Conservation (phyloP, 2,113 vertebrate species). For the Nesoenas mayeri region DNA sequence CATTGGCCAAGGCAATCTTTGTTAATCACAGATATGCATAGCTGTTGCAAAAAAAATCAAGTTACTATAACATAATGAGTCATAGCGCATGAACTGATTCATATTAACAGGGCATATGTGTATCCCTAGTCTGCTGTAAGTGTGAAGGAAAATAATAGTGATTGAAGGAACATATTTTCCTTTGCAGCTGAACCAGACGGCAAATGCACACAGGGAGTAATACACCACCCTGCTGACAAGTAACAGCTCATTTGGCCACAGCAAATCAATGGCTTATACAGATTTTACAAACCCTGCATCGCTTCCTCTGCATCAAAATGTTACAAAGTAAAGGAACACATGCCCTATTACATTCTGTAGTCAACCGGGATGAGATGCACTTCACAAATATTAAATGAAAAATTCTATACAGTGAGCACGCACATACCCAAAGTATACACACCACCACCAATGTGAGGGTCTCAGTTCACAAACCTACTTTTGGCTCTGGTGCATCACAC, state of each 20-base stretch:
- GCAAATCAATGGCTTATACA: neutral
- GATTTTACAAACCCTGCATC: neutral
- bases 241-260: neutral
- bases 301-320: neutral
- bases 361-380: fast-evolving
- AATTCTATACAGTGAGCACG: neutral
- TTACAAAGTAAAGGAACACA: neutral
- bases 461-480: neutral
- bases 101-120: slow-evolving; percentile 8
- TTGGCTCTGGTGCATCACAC: neutral
- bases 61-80: neutral
- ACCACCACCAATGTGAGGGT: neutral
- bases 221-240: neutral
- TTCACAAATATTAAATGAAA: neutral
- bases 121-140: neutral
- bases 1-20: neutral
- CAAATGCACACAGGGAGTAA: neutral
- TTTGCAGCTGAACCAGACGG: neutral
- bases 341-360: neutral
- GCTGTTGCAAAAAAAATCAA: neutral
- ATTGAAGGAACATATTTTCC: neutral
- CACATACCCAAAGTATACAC: neutral
- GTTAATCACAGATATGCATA: neutral
- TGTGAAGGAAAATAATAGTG: slow-evolving; percentile 41
- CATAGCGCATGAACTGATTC: neutral